A percentile compares a stretch with the other conserved stretches of the same genome.
phyloP scores from a whole-genome alignment of 2,797 vertebrate genomes.

The Dicrostonyx torquatus region DNA sequence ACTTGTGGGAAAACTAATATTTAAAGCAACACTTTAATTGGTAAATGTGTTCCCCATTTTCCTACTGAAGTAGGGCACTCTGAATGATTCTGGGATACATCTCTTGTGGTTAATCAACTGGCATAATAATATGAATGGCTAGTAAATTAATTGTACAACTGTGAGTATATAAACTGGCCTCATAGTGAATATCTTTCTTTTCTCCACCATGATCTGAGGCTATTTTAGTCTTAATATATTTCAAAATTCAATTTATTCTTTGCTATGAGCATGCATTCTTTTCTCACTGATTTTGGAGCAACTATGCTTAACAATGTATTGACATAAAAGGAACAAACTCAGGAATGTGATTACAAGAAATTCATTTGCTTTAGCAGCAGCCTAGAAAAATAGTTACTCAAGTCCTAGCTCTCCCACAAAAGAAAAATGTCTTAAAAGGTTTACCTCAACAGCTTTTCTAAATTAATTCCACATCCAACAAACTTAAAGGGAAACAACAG shows the following conservation, averaged over 20 bases:
- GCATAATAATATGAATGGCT: constrained; percentile 73
- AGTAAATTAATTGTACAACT: constrained; percentile 79
- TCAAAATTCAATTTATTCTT: constrained; percentile 63
- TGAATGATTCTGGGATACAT: constrained; percentile 80
- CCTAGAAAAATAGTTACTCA: constrained; percentile 32
- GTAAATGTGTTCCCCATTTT: constrained; percentile 64
- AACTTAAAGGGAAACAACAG: constrained; percentile 66
- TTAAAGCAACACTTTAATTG: constrained; percentile 70
- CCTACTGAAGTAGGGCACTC: constrained; percentile 70
- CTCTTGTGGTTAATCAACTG: constrained; percentile 82
- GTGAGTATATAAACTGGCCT: constrained; percentile 68
- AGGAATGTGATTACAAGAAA: constrained; percentile 63
- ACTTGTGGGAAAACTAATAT: constrained; percentile 55
- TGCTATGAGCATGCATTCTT: constrained; percentile 67
- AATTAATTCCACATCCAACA: constrained; percentile 66
- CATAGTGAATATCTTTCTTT: constrained; percentile 67
- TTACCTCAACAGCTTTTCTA: constrained; percentile 63
- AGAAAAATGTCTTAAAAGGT: constrained; percentile 4
- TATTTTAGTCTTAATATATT: constrained; percentile 65
- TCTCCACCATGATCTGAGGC: background rate
- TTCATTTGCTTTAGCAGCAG: constrained; percentile 53
- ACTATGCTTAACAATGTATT: constrained; percentile 55
- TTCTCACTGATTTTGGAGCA: constrained; percentile 38
- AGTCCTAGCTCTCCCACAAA: constrained; percentile 33
- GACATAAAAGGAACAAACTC: constrained; percentile 35